phyloP scores from a whole-genome alignment of 2,888 invertebrate species.

The Cybosia mesomella region DNA sequence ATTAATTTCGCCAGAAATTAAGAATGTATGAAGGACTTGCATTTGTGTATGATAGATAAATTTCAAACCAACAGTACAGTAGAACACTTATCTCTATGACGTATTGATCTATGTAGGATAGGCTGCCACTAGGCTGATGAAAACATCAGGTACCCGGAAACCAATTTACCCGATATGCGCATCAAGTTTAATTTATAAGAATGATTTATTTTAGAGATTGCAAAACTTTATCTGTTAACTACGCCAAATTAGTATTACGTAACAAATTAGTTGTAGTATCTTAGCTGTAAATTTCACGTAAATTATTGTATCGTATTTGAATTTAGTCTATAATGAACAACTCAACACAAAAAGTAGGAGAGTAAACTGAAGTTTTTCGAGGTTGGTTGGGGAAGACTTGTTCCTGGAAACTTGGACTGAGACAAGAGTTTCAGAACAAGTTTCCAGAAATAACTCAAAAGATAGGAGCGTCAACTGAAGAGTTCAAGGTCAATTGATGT shows the following conservation, averaged over 20 bases:
- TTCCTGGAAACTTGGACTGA: too few species aligned
- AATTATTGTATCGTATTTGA: neutral
- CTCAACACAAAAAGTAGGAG: too few species aligned
- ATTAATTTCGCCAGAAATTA: neutral
- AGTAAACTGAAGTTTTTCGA: too few species aligned
- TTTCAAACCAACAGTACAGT: neutral
- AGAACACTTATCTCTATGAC: neutral
- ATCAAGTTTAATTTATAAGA: neutral
- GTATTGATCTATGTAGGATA: neutral
- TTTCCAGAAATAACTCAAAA: neutral
- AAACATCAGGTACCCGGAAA: slow-evolving; percentile 4
- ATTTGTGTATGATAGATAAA: neutral
- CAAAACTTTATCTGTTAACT: slow-evolving; percentile 11
- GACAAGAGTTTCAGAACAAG: neutral
- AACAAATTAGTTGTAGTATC: neutral
- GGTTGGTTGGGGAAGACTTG: too few species aligned
- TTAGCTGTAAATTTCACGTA: neutral
- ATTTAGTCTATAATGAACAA: neutral
- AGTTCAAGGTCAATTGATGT: too few species aligned
- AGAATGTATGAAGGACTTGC: neutral
- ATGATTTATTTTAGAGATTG: neutral
- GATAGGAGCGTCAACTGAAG: neutral
- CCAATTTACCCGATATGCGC: neutral
- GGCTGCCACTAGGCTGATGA: neutral
- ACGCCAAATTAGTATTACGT: slow-evolving; percentile 2